phyloP scores from a whole-genome alignment of 2,888 invertebrate species.

The Diachrysia chrysitis region DNA sequence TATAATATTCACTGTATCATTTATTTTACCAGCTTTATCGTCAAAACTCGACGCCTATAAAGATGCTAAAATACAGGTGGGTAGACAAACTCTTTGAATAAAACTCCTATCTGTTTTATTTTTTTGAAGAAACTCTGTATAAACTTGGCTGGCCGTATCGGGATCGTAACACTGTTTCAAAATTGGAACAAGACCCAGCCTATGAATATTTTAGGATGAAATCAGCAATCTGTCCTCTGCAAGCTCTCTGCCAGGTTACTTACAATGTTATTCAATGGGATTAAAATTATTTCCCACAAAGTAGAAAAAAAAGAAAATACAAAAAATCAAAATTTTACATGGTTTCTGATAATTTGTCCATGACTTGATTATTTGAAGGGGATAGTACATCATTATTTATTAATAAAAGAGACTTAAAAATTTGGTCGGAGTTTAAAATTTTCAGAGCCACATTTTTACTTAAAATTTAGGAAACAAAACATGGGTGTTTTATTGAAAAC shows the following conservation, averaged over 20 bases:
- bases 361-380: too few species aligned
- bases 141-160: slow-evolving; percentile 4
- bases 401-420: too few species aligned
- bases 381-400: too few species aligned
- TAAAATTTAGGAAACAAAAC: too few species aligned
- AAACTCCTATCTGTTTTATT: slow-evolving; percentile 26
- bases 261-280: slow-evolving; percentile 22
- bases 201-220: slow-evolving; percentile 45
- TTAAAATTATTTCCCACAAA: not conserved
- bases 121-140: slow-evolving; percentile 13
- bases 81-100: not conserved
- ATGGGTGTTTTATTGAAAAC: too few species aligned
- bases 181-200: slow-evolving; percentile 28
- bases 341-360: too few species aligned
- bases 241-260: slow-evolving; percentile 17
- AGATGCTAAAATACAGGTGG: slow-evolving; percentile 4
- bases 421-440: too few species aligned
- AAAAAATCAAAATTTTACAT: too few species aligned
- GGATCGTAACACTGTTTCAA: slow-evolving; percentile 30
- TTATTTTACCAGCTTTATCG: not conserved
- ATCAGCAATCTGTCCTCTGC: slow-evolving; percentile 36
- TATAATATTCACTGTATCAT: too few species aligned
- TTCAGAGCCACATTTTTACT: too few species aligned
- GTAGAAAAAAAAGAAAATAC: too few species aligned
- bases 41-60: not conserved